Evolutionary conservation across 2,113 vertebrate species (phyloP).

Genomic region (Acrocephalus arundinaceus): DNA sequence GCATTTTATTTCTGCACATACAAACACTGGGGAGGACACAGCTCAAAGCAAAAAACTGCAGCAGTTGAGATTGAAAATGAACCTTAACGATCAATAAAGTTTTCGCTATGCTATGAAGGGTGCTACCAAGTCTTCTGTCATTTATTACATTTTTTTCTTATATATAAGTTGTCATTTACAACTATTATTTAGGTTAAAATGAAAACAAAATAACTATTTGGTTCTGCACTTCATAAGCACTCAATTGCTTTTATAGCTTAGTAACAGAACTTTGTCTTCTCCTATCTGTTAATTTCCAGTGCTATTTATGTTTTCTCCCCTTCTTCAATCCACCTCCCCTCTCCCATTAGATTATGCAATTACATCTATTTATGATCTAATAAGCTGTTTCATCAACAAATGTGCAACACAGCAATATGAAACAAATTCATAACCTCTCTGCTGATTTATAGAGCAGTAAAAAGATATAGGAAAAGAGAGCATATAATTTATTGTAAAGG

Average conservation of each 20-base stretch:
- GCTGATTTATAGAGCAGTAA: conserved; percentile 15
- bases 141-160: not conserved
- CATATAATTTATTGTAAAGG: not conserved
- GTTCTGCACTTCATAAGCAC: not conserved
- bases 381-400: conserved; percentile 5
- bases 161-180: not conserved
- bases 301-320: not conserved
- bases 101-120: not conserved
- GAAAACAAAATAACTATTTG: not conserved
- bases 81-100: not conserved
- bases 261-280: not conserved
- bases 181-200: not conserved
- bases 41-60: not conserved
- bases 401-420: conserved; percentile 1
- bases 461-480: not conserved
- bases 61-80: not conserved
- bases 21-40: not conserved
- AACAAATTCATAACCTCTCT: conserved; percentile 1
- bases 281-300: not conserved
- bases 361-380: conserved; percentile 11
- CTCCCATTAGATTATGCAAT: not conserved
- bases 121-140: not conserved
- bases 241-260: not conserved
- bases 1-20: not conserved
- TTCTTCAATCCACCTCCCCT: not conserved